These are phyloP conservation scores for Coenobita brevimanus DNA, from an alignment of 1,140 invertebrate genomes.

Conservation along the genomic window DNA sequence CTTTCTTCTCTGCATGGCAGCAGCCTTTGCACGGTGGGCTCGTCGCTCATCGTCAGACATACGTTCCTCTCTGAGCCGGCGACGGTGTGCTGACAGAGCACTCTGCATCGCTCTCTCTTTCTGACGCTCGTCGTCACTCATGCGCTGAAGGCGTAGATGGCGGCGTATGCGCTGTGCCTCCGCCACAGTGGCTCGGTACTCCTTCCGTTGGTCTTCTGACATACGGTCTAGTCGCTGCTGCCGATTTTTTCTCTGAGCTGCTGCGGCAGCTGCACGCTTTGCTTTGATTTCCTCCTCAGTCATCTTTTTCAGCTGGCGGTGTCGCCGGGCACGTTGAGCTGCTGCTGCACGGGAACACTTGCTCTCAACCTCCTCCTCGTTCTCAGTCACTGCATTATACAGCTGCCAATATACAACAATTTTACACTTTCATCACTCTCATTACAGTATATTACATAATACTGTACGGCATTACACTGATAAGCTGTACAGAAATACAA, in stretches of 20 bases:
- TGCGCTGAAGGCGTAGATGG: neutral
- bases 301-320: conserved; percentile 14
- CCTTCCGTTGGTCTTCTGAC: conserved; percentile 2
- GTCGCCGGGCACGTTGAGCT: conserved; percentile 22
- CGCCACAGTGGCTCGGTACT: conserved; percentile 16
- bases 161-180: conserved; percentile 8
- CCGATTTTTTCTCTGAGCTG: conserved; percentile 19
- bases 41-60: neutral
- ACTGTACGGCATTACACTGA: no score
- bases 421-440: no score
- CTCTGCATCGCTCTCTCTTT: conserved; percentile 19
- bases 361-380: neutral
- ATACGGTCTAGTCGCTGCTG: conserved; percentile 16
- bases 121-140: conserved; percentile 4
- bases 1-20: conserved; percentile 4
- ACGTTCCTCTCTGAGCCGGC: neutral
- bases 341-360: conserved; percentile 32
- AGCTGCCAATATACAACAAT: neutral
- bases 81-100: conserved; percentile 5
- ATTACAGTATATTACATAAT: no score
- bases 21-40: neutral
- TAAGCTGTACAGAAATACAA: no score
- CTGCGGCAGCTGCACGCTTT: conserved; percentile 2
- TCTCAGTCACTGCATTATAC: conserved; percentile 29
- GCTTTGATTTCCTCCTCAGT: conserved; percentile 25